phyloP scores from a whole-genome alignment of 2,113 vertebrate species.

The Oncorhynchus keta region DNA sequence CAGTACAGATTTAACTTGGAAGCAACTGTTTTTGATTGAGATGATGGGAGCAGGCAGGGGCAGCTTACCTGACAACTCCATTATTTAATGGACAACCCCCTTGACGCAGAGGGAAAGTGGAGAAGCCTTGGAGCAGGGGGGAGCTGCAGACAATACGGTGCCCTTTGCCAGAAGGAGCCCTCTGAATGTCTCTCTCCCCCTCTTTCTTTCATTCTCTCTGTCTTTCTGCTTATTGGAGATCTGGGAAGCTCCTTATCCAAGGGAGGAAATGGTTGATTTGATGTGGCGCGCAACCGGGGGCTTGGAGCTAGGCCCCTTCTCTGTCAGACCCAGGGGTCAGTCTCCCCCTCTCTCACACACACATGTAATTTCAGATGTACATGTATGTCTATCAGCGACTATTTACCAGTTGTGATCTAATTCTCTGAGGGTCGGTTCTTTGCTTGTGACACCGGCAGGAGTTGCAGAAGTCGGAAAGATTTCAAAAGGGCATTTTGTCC shows the following conservation, averaged over 20 bases:
- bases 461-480: too few relatives aligned
- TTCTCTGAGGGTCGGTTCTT: too few relatives aligned
- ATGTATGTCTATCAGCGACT: too few relatives aligned
- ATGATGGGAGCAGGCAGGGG: constrained; percentile 2
- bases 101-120: constrained; percentile 14
- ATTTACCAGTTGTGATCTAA: too few relatives aligned
- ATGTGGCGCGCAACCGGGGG: constrained; percentile 65
- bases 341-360: background rate
- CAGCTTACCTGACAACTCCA: constrained; percentile 5
- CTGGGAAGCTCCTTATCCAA: constrained; percentile 72
- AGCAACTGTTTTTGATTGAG: background rate
- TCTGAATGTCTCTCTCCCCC: constrained; percentile 44
- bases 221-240: constrained; percentile 51
- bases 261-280: constrained; percentile 72
- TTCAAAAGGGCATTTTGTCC: too few relatives aligned
- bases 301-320: constrained; percentile 53
- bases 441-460: too few relatives aligned
- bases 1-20: background rate
- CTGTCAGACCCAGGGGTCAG: constrained; percentile 24
- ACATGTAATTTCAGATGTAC: too few relatives aligned
- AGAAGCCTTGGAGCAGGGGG: constrained; percentile 20
- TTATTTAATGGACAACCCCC: constrained; percentile 1
- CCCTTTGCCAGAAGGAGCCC: constrained; percentile 57
- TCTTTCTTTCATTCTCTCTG: constrained; percentile 21
- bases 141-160: constrained; percentile 5